A percentile compares a stretch with the other conserved stretches of the same genome.
These are phyloP conservation scores for Anhinga anhinga DNA, from an alignment of 2,113 vertebrate species.

Conservation along the genomic window DNA sequence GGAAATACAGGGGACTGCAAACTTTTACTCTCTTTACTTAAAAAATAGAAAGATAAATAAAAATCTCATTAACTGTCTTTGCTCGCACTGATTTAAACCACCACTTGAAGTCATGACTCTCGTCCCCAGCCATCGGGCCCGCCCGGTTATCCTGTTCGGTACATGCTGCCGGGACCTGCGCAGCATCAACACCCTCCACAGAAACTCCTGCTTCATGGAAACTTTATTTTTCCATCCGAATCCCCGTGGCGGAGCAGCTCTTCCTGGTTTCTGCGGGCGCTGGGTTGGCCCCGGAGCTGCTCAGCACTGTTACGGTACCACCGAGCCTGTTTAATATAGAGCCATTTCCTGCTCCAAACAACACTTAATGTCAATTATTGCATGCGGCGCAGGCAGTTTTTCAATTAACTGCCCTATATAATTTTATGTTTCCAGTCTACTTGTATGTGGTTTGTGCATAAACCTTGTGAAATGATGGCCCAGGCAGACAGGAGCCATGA, in stretches of 20 bases:
- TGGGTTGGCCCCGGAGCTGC: neutral
- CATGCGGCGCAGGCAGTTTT: neutral
- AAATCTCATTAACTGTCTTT: neutral
- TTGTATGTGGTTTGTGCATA: neutral
- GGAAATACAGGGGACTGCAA: neutral
- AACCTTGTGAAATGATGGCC: neutral
- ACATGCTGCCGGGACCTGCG: rapidly evolving
- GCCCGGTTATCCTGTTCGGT: neutral
- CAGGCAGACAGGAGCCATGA: neutral
- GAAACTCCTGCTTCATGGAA: neutral
- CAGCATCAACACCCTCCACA: neutral
- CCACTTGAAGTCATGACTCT: neutral
- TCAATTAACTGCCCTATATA: constrained; percentile 42
- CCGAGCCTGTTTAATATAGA: neutral
- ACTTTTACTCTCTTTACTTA: neutral
- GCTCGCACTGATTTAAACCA: neutral
- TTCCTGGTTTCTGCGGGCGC: neutral
- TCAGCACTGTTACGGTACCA: neutral
- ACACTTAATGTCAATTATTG: constrained; percentile 7
- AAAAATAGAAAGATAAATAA: neutral
- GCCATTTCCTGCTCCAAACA: neutral
- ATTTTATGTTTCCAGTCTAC: constrained; percentile 20
- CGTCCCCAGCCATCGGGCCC: neutral
- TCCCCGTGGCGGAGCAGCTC: rapidly evolving
- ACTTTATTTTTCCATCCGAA: neutral